A percentile compares a stretch with the other conserved stretches of the same genome.
These are phyloP conservation scores for Shargacucullia verbasci DNA, from an alignment of 2,888 invertebrate species.

Conservation along the genomic window DNA sequence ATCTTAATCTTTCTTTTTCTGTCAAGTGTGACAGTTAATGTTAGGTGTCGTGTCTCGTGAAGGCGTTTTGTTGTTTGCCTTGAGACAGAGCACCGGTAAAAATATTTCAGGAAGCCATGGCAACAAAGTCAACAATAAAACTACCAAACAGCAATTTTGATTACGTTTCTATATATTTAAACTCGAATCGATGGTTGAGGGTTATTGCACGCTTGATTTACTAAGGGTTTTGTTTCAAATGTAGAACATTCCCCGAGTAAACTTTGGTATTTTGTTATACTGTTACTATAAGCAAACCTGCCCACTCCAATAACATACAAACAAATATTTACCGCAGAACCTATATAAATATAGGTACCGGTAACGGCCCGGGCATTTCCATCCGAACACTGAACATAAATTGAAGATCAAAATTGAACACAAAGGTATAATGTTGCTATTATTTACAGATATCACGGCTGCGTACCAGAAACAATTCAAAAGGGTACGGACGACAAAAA, in stretches of 20 bases:
- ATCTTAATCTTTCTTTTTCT: too few relatives aligned
- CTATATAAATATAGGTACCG: conserved; percentile 31
- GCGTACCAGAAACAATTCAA: conserved; percentile 60
- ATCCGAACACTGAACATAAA: conserved; percentile 51
- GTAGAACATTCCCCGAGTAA: background rate
- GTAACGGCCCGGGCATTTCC: conserved; percentile 48
- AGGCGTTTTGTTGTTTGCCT: too few relatives aligned
- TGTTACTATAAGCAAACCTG: background rate
- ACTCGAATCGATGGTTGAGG: too few relatives aligned
- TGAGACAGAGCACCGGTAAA: too few relatives aligned
- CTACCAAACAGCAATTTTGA: too few relatives aligned
- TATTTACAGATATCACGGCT: conserved; percentile 58
- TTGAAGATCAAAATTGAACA: conserved; percentile 57
- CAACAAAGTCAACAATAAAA: too few relatives aligned
- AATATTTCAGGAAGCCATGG: too few relatives aligned
- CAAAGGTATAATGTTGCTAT: conserved; percentile 57
- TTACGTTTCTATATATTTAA: too few relatives aligned
- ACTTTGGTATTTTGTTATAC: conserved; percentile 2
- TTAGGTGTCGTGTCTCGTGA: too few relatives aligned
- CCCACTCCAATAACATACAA: conserved; percentile 3
- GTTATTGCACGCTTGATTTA: too few relatives aligned
- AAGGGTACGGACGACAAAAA: conserved; percentile 55
- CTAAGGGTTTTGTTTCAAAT: too few relatives aligned
- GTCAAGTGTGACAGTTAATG: too few relatives aligned
- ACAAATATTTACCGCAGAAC: conserved; percentile 36